A percentile compares a stretch with the other conserved stretches of the same genome.
Evolutionary conservation across 1,140 invertebrate genomes (phyloP).

Genomic region (Temnothorax nylanderi): DNA sequence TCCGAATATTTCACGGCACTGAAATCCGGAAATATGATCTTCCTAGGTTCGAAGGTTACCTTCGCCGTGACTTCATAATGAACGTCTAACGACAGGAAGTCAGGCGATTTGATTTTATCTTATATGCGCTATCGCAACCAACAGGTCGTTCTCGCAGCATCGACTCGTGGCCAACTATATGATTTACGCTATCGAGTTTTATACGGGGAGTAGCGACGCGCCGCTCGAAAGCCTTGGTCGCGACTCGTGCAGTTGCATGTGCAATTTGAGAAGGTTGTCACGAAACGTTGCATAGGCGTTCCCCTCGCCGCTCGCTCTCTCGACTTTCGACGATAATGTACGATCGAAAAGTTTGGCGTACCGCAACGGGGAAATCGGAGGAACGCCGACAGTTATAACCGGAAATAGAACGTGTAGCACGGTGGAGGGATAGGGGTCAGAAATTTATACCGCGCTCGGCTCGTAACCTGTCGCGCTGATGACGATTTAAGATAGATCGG

Average conservation of each 20-base stretch:
- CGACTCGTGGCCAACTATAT: slow-evolving; percentile 2
- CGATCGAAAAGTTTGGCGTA: neutral
- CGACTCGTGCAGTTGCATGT: neutral
- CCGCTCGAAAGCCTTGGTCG: slow-evolving; percentile 37
- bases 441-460: neutral
- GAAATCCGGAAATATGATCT: slow-evolving; percentile 49
- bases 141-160: slow-evolving; percentile 5
- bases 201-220: slow-evolving; percentile 8
- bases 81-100: slow-evolving; percentile 35
- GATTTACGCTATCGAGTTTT: slow-evolving; percentile 41
- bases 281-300: slow-evolving; percentile 51
- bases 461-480: slow-evolving; percentile 32
- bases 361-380: neutral
- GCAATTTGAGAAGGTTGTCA: slow-evolving; percentile 59
- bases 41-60: slow-evolving; percentile 15
- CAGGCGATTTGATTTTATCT: slow-evolving; percentile 49
- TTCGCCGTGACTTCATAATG: slow-evolving; percentile 27
- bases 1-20: neutral
- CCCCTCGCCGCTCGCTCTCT: neutral
- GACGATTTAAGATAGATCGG: slow-evolving; percentile 50
- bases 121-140: slow-evolving; percentile 1
- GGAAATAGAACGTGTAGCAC: neutral
- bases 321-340: neutral
- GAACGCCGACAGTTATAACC: neutral
- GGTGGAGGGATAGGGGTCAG: neutral